Evolutionary conservation across 2,113 vertebrate genomes (phyloP), one percentile per base, ranked within the genome.

Genomic region (Poicephalus meyeri): DNA sequence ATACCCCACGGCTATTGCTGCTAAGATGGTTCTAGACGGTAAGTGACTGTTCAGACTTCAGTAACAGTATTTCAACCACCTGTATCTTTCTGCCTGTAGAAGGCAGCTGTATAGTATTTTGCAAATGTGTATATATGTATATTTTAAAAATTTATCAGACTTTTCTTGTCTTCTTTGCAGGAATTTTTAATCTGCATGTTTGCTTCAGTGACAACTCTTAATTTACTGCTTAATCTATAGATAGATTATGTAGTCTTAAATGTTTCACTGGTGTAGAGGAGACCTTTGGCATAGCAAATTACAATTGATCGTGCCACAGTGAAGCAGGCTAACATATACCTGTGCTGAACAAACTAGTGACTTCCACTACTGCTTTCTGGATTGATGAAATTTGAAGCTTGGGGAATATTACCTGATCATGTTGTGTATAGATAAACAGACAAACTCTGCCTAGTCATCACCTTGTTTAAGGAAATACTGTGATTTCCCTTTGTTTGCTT

Each of bases 21-120:
- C 99, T 50, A 99, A 98, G 88, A 99, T 99, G 99, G 81, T 99
- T 74, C 98, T 99, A 5, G 98, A 99, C 33, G 99, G 99, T 99
- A 95, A 98, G 98, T 98, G 74, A 13, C 44, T 47, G 7, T 63
- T 89, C 15, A n/a, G 24, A 11, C 35, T 83, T 87, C 25, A 50
- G 17, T 55, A 86, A 73, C 18, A 28, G 11, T 28, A 29, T 86
- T 85, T 82, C 66, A 79, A 6, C 19, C 9, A 6, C 53, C 28
- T 69, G 5, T 39, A 24, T 88, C 64, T 82, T 86, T 24, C 61
- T 94, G 49, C 31, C 65, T 80, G 11, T 79, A 46, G 47, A 74
- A 90, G 41, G 56, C n/a, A 88, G 39, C 29, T 68, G 16, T 16
- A 8, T 26, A 74, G 10, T 66, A 15, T 66, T 80, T 83, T 16